A percentile compares a stretch with the other conserved stretches of the same genome.
These are phyloP conservation scores for Falco biarmicus DNA, from an alignment of 2,797 vertebrate genomes.

Conservation along the genomic window DNA sequence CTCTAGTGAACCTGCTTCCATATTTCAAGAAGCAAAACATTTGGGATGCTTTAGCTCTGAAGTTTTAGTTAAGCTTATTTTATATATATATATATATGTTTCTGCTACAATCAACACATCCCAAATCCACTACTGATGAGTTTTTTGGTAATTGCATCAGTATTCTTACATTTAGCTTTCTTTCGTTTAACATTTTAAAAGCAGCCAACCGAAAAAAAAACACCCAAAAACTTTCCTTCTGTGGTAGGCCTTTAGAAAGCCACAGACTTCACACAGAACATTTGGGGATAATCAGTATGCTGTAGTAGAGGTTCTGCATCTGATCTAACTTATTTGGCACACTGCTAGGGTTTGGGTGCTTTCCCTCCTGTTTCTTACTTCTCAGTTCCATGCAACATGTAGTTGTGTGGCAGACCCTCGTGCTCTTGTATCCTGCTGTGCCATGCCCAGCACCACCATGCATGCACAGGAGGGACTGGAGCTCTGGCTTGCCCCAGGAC, in stretches of 20 bases:
- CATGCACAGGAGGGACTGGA: neutral
- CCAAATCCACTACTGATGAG: neutral
- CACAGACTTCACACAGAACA: neutral
- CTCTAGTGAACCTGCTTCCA: neutral
- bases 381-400: fast-evolving
- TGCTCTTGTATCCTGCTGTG: neutral
- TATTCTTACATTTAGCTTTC: neutral
- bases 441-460: neutral
- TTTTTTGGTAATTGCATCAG: neutral
- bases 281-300: neutral
- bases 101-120: neutral
- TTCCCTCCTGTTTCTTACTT: neutral
- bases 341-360: neutral
- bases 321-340: neutral
- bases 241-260: neutral
- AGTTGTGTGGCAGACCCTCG: neutral
- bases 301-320: neutral
- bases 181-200: neutral
- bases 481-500: neutral
- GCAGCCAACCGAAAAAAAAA: neutral
- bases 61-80: neutral
- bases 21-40: neutral
- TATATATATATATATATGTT: neutral
- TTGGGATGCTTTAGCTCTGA: neutral
- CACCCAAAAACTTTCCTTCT: neutral